Conservation (phyloP, 2,113 vertebrate genomes). For the Genyomyrus donnyi region DNA sequence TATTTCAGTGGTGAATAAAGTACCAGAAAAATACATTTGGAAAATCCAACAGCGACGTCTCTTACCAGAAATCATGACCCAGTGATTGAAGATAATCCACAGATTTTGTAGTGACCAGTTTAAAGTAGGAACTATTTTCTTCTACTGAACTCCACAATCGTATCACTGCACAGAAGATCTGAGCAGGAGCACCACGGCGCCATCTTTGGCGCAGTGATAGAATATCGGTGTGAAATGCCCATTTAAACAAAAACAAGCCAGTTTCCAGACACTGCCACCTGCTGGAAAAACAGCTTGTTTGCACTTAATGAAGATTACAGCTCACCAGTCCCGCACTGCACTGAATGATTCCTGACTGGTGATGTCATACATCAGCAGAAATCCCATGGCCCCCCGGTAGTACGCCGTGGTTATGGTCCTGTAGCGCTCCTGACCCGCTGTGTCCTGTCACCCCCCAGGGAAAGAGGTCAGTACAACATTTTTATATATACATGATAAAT, state of each 20-base stretch:
- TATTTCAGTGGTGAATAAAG: neutral
- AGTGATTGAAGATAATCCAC: neutral
- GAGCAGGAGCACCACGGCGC: neutral
- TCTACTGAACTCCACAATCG: neutral
- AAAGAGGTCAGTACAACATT: neutral
- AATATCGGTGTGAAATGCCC: neutral
- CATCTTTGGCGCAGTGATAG: neutral
- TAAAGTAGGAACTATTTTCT: neutral
- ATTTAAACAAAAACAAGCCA: neutral
- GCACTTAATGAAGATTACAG: neutral
- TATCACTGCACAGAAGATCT: neutral
- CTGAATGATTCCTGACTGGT: slow-evolving; percentile 71
- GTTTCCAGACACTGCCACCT: neutral
- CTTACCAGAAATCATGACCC: neutral
- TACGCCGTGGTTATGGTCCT: slow-evolving; percentile 77
- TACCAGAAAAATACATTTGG: neutral
- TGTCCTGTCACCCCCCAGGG: slow-evolving; percentile 56
- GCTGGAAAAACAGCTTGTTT: neutral
- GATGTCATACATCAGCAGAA: slow-evolving; percentile 76
- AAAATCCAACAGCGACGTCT: neutral
- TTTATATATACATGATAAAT: neutral
- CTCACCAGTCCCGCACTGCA: slow-evolving; percentile 72
- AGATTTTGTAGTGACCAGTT: neutral
- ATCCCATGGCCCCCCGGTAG: slow-evolving; percentile 77
- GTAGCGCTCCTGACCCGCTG: slow-evolving; percentile 74